These are phyloP conservation scores for Pipistrellus pipistrellus DNA, from an alignment of 2,797 vertebrate species.

Conservation along the genomic window DNA sequence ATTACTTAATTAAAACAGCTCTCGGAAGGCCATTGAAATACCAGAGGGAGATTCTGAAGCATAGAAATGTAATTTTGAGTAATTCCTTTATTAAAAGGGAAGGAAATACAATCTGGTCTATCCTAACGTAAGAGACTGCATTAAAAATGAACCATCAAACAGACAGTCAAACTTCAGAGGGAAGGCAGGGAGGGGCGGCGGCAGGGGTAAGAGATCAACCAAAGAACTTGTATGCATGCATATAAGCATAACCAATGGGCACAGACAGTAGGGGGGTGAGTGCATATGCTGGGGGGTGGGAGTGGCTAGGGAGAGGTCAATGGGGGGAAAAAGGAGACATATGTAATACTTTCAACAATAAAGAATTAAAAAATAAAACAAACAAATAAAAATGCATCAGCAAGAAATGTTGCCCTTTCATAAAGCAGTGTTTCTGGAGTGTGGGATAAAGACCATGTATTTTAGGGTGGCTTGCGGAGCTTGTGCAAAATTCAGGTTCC, in stretches of 20 bases:
- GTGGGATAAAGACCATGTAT: background rate
- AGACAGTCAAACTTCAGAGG: too few species aligned
- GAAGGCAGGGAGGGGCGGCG: too few species aligned
- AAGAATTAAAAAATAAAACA: too few species aligned
- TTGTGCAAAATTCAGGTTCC: background rate
- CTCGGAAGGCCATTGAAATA: constrained; percentile 72
- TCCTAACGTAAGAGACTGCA: constrained; percentile 50
- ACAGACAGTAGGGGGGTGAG: too few species aligned
- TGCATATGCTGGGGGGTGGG: too few species aligned
- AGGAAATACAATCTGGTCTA: constrained; percentile 67
- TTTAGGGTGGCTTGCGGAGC: background rate
- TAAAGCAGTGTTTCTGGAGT: background rate
- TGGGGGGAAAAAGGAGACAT: too few species aligned
- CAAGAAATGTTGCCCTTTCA: constrained; percentile 46
- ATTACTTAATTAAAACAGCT: constrained; percentile 86
- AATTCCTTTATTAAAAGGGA: constrained; percentile 82
- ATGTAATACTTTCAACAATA: too few species aligned
- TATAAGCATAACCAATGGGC: too few species aligned
- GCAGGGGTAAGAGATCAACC: too few species aligned
- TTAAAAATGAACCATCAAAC: background rate
- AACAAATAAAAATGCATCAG: constrained; percentile 25
- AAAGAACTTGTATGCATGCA: too few species aligned
- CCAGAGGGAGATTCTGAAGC: constrained; percentile 71
- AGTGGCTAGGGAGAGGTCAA: too few species aligned
- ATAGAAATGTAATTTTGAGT: constrained; percentile 80